A percentile compares a stretch with the other conserved stretches of the same genome.
Conservation (phyloP, 2,113 vertebrate genomes). For the Elachura formosa region DNA sequence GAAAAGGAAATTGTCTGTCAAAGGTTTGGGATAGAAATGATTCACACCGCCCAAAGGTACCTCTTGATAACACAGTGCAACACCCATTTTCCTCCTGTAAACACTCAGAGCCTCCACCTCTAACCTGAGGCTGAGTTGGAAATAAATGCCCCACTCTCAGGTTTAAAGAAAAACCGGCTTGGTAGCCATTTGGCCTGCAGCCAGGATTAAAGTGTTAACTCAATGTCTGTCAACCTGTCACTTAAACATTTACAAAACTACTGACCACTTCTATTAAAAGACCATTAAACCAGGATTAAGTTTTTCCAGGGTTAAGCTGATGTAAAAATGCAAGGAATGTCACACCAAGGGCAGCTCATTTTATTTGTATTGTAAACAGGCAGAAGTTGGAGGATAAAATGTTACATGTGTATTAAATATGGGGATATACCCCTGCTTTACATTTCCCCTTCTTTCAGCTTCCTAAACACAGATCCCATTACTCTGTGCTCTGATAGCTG, state of each 20-base stretch:
- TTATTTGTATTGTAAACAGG: constrained; percentile 54
- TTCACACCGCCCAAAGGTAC: not conserved
- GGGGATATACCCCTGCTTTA: not conserved
- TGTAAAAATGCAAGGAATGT: constrained; percentile 71
- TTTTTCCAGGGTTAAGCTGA: constrained; percentile 65
- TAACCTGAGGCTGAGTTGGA: constrained; percentile 22
- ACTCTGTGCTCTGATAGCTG: not conserved
- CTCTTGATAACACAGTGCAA: not conserved
- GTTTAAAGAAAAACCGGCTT: constrained; percentile 56
- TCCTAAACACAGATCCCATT: constrained; percentile 16
- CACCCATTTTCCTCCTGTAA: constrained; percentile 2
- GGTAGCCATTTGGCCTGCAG: constrained; percentile 65
- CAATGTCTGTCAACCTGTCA: constrained; percentile 71
- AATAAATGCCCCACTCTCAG: constrained; percentile 22
- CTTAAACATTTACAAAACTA: constrained; percentile 71
- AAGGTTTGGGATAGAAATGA: not conserved
- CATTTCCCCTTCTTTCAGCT: not conserved
- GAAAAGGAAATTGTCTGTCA: constrained; percentile 26
- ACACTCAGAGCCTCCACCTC: constrained; percentile 5
- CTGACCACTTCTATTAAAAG: constrained; percentile 72
- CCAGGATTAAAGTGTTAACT: constrained; percentile 68
- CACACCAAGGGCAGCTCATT: constrained; percentile 47
- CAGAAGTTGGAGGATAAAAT: constrained; percentile 26
- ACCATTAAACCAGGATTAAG: constrained; percentile 74
- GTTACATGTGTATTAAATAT: constrained; percentile 56